Conservation (phyloP, 2,797 vertebrate genomes). For the Onychomys leucogaster region DNA sequence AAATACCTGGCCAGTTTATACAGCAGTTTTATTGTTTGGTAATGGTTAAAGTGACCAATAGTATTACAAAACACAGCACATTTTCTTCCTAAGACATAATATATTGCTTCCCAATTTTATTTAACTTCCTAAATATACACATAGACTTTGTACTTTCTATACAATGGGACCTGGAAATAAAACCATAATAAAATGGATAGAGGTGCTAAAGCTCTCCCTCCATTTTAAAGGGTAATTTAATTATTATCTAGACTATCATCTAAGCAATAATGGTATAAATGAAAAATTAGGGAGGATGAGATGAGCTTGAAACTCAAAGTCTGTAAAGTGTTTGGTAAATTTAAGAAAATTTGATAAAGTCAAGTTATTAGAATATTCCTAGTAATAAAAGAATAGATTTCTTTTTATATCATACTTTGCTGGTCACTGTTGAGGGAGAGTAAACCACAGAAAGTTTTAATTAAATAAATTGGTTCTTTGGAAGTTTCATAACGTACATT, state of each 20-base stretch:
- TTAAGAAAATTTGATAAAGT: background rate
- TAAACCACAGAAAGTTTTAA: background rate
- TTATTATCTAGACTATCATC: background rate
- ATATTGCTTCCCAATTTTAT: conserved; percentile 36
- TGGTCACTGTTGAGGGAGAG: background rate
- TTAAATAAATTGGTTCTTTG: background rate
- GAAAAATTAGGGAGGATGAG: background rate
- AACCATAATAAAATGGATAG: background rate
- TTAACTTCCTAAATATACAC: conserved; percentile 27
- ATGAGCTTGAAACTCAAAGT: conserved; percentile 13
- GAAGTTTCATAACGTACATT: background rate
- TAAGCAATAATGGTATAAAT: background rate
- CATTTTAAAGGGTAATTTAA: conserved; percentile 36
- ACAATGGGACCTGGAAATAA: background rate
- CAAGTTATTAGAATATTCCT: background rate
- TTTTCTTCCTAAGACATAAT: conserved; percentile 13
- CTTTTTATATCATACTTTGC: background rate
- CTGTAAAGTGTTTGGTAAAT: conserved; percentile 18
- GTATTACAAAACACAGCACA: background rate
- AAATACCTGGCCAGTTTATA: background rate
- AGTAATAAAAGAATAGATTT: conserved; percentile 20
- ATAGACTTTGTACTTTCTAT: background rate
- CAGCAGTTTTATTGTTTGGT: conserved; percentile 24
- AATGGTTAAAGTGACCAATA: background rate
- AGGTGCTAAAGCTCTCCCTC: background rate